These are phyloP conservation scores for Busseola fusca DNA, from an alignment of 2,888 invertebrate genomes.

Conservation along the genomic window DNA sequence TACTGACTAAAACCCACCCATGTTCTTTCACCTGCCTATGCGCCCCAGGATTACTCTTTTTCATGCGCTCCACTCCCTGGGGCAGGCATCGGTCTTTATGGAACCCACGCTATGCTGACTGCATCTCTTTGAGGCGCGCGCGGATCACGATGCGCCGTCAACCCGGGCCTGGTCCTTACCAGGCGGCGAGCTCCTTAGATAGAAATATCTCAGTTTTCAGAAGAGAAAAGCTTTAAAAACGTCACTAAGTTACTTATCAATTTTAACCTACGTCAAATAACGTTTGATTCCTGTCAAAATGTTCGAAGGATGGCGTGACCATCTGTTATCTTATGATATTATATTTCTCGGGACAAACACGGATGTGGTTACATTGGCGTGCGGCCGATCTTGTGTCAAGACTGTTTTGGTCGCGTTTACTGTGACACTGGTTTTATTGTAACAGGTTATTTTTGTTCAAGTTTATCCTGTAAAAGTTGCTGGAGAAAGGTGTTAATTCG, in stretches of 20 bases:
- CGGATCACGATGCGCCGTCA: too few species aligned
- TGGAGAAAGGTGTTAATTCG: neutral
- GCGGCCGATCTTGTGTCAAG: slow-evolving; percentile 40
- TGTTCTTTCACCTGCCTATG: too few species aligned
- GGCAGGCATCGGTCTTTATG: too few species aligned
- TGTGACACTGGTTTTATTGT: slow-evolving; percentile 28
- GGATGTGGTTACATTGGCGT: slow-evolving; percentile 51
- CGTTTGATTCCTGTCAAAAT: slow-evolving; percentile 6
- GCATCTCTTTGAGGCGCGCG: too few species aligned
- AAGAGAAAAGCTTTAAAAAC: neutral
- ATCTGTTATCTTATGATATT: slow-evolving; percentile 51
- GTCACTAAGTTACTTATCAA: neutral
- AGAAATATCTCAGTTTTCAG: neutral
- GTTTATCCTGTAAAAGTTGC: slow-evolving; percentile 13
- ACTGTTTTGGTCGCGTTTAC: slow-evolving; percentile 23
- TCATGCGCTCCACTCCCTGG: too few species aligned
- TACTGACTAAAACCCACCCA: too few species aligned
- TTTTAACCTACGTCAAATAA: slow-evolving; percentile 6
- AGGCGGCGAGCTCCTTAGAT: too few species aligned
- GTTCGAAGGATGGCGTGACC: slow-evolving; percentile 24
- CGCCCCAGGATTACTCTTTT: too few species aligned
- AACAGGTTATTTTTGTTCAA: slow-evolving; percentile 13
- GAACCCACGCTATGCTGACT: too few species aligned
- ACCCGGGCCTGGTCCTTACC: too few species aligned
- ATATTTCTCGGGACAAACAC: slow-evolving; percentile 39